Conservation (phyloP, 1,140 invertebrate genomes). For the Sminthurides bifidus region DNA sequence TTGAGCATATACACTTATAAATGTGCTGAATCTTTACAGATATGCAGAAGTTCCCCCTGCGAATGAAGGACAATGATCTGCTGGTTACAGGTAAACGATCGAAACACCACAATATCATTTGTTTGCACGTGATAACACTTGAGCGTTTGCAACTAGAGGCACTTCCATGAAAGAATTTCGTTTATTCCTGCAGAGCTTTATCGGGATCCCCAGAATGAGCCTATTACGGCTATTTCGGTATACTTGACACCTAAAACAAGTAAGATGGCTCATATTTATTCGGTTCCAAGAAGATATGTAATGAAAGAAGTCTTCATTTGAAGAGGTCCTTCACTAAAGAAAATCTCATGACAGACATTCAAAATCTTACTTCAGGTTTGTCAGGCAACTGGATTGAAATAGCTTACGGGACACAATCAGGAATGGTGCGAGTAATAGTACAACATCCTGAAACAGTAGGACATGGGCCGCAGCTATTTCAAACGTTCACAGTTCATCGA, state of each 20-base stretch:
- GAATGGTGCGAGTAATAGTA: constrained; percentile 90
- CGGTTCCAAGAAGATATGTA: too few relatives aligned
- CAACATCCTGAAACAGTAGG: constrained; percentile 92
- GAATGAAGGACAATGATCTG: constrained; percentile 98
- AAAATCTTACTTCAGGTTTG: constrained; percentile 49
- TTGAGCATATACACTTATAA: constrained; percentile 1
- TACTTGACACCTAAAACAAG: constrained; percentile 96
- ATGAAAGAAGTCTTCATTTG: too few relatives aligned
- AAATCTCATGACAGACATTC: neutral
- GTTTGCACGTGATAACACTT: neutral
- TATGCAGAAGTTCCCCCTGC: constrained; percentile 97
- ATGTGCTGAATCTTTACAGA: constrained; percentile 47
- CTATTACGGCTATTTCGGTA: constrained; percentile 95
- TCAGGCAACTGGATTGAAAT: constrained; percentile 99
- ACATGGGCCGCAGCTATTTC: constrained; percentile 91
- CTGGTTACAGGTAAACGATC: constrained; percentile 51
- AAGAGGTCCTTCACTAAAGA: too few relatives aligned
- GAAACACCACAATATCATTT: neutral
- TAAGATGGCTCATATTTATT: constrained; percentile 42
- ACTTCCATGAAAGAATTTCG: too few relatives aligned
- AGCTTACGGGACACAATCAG: constrained; percentile 91
- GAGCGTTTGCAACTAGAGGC: too few relatives aligned
- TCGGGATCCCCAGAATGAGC: constrained; percentile 82
- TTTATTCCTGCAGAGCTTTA: constrained; percentile 62
- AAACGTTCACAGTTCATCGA: constrained; percentile 95